Base-by-base conservation (phyloP, 2,113 vertebrate genomes). In the Lota lota region DNA sequence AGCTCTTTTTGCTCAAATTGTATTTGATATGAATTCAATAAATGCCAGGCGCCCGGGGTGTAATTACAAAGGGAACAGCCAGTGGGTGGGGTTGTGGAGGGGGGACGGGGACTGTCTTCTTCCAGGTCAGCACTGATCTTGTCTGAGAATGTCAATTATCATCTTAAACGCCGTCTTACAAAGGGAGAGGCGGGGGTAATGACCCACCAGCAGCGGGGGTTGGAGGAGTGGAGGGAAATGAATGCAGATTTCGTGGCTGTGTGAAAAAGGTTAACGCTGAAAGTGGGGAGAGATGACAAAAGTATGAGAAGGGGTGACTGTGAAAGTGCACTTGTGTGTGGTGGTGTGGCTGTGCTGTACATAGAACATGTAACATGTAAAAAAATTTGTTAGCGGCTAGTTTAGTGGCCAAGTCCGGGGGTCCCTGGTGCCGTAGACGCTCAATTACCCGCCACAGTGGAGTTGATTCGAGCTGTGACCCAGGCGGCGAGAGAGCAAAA, bases 11-110 rank as follows among this genome's bases (percentile, higher is more conserved):
- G 69, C 73, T 69, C 64, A 72, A 81, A 68, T 87, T 88, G 81
- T 75, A 88, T 90, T 87, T 88, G 79, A 90, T 90, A 88, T 88
- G 81, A 89, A 92, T 91, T 92, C 87, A 92, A 91, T 92, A 90
- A 87, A 81, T 76, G 64, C 72, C 68, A 11, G 50, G 74, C 81
- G 80, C 75, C 81, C 81, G 51, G 64, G 64, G 84, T 83, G 85
- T 89, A 92, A 92, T 92, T 90, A 91, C 86, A 69, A 19, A 64
- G 72, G 64, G 87, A 89, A 88, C 83, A 88, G 84, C 85, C 24
- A 24, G 24, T 24, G 24, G 2, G 24, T 24, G 24, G 40, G 14
- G 14, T 24, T 2, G 24, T 2, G 18, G 15, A 17, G 53, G 18
- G 53, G 82, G 69, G 76, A n/a, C n/a, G 36, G 11, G 36, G 4